Conservation (phyloP, 2,888 invertebrate genomes). For the Scrobipalpa costella region DNA sequence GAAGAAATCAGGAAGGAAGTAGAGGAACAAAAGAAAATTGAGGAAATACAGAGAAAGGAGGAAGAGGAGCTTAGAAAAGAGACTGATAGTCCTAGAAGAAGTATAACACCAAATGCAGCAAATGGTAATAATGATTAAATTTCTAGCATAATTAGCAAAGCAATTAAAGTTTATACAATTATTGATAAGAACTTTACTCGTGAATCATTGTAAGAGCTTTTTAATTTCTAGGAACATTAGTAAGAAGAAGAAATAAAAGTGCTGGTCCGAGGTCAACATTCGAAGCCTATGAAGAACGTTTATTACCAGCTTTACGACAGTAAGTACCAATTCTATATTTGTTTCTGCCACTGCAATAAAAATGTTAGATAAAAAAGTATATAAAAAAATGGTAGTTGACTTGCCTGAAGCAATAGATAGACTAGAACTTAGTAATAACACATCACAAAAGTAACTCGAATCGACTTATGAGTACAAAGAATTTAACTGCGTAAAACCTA, state of each 20-base stretch:
- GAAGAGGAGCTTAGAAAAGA: conserved; percentile 69
- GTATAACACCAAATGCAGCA: conserved; percentile 72
- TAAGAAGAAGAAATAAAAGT: conserved; percentile 84
- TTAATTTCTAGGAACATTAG: conserved; percentile 71
- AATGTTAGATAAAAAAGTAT: not conserved
- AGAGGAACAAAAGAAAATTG: conserved; percentile 41
- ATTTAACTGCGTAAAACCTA: no score
- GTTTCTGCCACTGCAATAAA: not conserved
- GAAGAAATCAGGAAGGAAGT: conserved; percentile 20
- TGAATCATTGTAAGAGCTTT: not conserved
- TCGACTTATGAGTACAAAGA: not conserved
- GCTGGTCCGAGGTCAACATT: conserved; percentile 86
- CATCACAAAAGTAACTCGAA: not conserved
- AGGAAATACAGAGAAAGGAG: conserved; percentile 55
- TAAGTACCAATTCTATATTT: not conserved
- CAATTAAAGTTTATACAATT: not conserved
- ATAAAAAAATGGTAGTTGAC: not conserved
- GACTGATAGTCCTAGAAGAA: conserved; percentile 72
- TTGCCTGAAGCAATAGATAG: not conserved
- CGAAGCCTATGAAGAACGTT: conserved; percentile 93
- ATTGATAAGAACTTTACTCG: not conserved
- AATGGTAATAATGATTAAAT: conserved; percentile 52
- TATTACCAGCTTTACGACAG: conserved; percentile 86
- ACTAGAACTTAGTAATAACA: not conserved
- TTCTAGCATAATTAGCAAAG: not conserved